phyloP scores from a whole-genome alignment of 2,888 invertebrate species.

The Arge pagana region DNA sequence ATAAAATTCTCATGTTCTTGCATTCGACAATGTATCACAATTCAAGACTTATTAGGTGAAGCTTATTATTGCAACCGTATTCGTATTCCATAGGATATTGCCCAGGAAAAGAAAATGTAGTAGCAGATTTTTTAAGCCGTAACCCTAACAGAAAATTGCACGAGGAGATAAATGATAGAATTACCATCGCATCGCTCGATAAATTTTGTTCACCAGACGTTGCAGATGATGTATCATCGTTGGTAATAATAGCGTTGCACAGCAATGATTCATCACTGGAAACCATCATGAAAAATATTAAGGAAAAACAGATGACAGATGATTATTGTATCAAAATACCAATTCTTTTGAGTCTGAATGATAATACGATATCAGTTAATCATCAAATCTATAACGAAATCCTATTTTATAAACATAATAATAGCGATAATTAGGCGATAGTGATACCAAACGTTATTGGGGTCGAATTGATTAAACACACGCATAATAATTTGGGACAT shows the following conservation, averaged over 20 bases:
- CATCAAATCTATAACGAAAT: not conserved
- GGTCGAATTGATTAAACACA: slow-evolving; percentile 7
- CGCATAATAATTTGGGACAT: slow-evolving; percentile 25
- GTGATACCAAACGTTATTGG: slow-evolving; percentile 16
- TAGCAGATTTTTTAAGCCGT: slow-evolving; percentile 39
- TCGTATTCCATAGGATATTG: slow-evolving; percentile 33
- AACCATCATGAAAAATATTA: not conserved
- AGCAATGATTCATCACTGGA: not conserved
- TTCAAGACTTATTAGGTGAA: slow-evolving; percentile 38
- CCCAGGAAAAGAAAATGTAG: slow-evolving; percentile 35
- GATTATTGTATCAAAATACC: not conserved
- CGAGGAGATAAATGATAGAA: not conserved
- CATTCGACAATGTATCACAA: slow-evolving; percentile 35
- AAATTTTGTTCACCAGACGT: not conserved
- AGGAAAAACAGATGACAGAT: not conserved
- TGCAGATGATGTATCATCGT: not conserved
- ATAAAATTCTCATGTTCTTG: slow-evolving; percentile 37
- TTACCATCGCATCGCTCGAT: not conserved
- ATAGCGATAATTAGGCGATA: slow-evolving; percentile 9
- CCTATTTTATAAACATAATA: not conserved
- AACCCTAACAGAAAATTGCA: slow-evolving; percentile 28
- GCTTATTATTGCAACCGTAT: slow-evolving; percentile 36
- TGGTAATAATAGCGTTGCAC: not conserved
- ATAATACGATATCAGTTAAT: not conserved
- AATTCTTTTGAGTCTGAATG: slow-evolving; percentile 9